Percentiles rank a stretch among this genome's conserved stretches.
phyloP scores from a whole-genome alignment of 2,113 vertebrate genomes.

The Eretmochelys imbricata region DNA sequence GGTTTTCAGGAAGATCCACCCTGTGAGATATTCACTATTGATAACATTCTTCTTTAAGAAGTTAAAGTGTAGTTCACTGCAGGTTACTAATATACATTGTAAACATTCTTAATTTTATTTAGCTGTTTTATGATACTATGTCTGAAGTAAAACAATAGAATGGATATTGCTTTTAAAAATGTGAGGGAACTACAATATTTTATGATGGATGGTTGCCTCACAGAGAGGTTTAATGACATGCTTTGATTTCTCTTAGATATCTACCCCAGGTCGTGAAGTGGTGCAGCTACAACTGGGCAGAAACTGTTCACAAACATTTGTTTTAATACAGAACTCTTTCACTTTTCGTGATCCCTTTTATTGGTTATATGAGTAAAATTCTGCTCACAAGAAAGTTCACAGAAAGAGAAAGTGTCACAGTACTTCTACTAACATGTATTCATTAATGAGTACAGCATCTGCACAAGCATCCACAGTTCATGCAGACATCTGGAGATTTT shows the following conservation, averaged over 20 bases:
- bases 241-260: background rate
- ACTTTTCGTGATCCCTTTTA: too few species aligned
- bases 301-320: too few species aligned
- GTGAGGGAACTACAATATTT: background rate
- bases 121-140: rapidly evolving
- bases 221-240: background rate
- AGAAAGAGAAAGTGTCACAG: background rate
- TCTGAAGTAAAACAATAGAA: background rate
- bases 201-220: rapidly evolving
- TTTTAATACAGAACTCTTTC: too few species aligned
- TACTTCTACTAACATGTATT: background rate
- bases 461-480: background rate
- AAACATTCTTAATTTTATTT: background rate
- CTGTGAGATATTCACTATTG: background rate
- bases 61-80: background rate
- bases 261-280: too few species aligned
- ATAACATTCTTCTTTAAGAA: background rate
- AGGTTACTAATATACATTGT: background rate
- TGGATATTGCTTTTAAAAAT: background rate
- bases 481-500: background rate
- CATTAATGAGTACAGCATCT: background rate
- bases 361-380: too few species aligned
- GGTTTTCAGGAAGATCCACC: background rate
- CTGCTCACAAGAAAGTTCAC: too few species aligned
- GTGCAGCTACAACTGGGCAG: too few species aligned